Conservation (phyloP, 2,113 vertebrate species). For the Rhinolophus ferrumequinum region DNA sequence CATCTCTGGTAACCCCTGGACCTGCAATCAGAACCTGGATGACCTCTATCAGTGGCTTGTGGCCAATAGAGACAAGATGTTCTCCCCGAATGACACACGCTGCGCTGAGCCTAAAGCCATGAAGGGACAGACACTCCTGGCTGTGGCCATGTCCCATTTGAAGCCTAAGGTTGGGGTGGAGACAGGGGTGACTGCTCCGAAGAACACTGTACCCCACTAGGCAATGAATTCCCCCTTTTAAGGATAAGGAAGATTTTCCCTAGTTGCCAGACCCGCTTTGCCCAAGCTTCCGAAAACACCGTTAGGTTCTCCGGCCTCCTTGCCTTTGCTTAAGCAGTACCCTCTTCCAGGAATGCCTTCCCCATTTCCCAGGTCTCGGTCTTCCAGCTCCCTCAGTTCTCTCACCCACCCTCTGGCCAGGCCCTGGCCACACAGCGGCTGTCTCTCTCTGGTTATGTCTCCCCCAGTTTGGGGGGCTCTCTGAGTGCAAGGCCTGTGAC, state of each 20-base stretch:
- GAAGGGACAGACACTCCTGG: slow-evolving; percentile 68
- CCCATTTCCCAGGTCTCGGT: accelerated
- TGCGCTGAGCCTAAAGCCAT: slow-evolving; percentile 80
- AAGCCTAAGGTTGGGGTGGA: not conserved
- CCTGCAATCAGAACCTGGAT: slow-evolving; percentile 82
- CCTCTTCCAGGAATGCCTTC: not conserved
- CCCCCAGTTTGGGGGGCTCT: not conserved
- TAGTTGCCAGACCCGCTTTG: accelerated
- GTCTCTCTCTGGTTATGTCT: not conserved
- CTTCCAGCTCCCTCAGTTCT: not conserved
- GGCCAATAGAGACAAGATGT: slow-evolving; percentile 69
- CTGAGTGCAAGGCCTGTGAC: not conserved
- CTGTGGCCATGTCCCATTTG: slow-evolving; percentile 40
- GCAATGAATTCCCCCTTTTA: not conserved
- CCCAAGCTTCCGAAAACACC: accelerated
- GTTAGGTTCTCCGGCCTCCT: not conserved
- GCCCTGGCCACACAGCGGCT: not conserved
- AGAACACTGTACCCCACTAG: not conserved
- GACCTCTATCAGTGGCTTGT: slow-evolving; percentile 85
- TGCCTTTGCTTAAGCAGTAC: too few relatives aligned
- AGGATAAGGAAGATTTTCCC: too few relatives aligned
- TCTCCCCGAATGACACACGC: not conserved
- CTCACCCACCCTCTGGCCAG: not conserved
- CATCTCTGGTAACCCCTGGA: slow-evolving; percentile 89
- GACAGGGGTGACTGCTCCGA: not conserved